Conservation (phyloP, 2,113 vertebrate genomes). For the Acanthisitta chloris region DNA sequence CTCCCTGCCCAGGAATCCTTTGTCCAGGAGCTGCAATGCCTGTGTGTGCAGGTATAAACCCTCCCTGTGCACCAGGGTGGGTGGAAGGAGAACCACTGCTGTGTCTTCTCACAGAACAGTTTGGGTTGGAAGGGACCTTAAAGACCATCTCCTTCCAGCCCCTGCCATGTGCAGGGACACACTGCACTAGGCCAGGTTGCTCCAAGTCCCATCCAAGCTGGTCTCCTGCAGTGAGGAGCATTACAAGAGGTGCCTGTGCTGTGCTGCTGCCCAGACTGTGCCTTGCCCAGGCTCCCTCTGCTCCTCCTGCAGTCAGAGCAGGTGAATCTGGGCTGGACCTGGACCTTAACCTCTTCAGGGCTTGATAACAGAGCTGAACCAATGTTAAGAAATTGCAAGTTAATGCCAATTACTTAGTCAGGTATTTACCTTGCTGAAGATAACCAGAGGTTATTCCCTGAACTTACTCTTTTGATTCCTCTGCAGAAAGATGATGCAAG, state of each 20-base stretch:
- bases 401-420: not conserved
- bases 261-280: not conserved
- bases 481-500: not conserved
- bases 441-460: not conserved
- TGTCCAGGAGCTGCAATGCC: fast-evolving
- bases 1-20: not conserved
- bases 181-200: not conserved
- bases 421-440: not conserved
- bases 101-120: not conserved
- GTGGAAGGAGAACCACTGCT: not conserved
- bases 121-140: not conserved
- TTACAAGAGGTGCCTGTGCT: not conserved
- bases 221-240: not conserved
- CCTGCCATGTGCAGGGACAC: not conserved
- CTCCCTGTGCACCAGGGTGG: fast-evolving
- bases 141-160: not conserved
- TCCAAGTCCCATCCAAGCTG: not conserved
- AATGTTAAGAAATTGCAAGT: not conserved
- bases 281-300: not conserved
- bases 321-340: not conserved
- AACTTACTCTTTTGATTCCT: not conserved
- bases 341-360: not conserved
- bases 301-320: not conserved
- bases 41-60: not conserved
- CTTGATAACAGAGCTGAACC: not conserved